Conservation (phyloP, 2,113 vertebrate genomes). For the Neomonachus schauinslandi region DNA sequence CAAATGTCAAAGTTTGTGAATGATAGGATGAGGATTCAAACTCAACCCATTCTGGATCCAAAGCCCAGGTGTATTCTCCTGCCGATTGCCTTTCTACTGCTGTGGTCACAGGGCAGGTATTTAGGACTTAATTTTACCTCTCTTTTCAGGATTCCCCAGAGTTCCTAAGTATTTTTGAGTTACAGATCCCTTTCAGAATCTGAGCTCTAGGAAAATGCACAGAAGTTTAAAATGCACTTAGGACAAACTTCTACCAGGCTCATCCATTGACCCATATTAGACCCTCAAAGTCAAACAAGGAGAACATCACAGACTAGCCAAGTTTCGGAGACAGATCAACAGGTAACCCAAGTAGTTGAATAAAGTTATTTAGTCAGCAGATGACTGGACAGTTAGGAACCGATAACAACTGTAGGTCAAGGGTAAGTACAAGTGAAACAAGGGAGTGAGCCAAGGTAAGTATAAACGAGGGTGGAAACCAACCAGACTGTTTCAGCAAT, state of each 20-base stretch:
- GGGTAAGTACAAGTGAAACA: not conserved
- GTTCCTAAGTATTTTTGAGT: not conserved
- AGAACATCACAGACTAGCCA: not conserved
- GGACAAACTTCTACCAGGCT: not conserved
- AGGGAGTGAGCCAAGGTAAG: not conserved
- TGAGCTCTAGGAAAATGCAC: not conserved
- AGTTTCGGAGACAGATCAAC: not conserved
- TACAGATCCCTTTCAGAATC: not conserved
- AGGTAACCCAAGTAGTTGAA: slow-evolving; percentile 15
- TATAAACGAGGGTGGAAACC: not conserved
- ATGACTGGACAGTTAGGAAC: not conserved
- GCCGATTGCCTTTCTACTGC: not conserved
- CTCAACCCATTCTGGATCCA: not conserved
- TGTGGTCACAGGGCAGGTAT: not conserved
- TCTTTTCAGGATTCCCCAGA: not conserved
- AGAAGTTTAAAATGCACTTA: not conserved
- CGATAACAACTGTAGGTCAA: slow-evolving; percentile 20
- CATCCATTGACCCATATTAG: not conserved
- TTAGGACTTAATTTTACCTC: not conserved
- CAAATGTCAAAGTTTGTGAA: not conserved
- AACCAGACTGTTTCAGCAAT: not conserved
- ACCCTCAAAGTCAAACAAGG: not conserved
- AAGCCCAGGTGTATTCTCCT: not conserved
- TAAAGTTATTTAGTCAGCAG: not conserved
- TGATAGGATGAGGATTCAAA: not conserved